A percentile compares a stretch with the other conserved stretches of the same genome.
phyloP scores from a whole-genome alignment of 2,113 vertebrate genomes.

The Notarius lentiginosus region DNA sequence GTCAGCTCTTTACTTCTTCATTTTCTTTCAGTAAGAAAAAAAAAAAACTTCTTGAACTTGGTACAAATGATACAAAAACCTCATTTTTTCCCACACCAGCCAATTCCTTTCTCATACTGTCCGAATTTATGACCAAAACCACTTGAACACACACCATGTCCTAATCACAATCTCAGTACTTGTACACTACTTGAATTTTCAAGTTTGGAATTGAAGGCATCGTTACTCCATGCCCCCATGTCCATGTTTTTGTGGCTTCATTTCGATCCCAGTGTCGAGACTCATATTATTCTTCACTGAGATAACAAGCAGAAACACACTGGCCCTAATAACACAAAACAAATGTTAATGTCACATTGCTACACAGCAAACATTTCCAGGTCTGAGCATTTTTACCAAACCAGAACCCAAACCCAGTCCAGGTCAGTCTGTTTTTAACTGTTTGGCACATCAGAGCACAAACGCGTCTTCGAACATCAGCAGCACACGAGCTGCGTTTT shows the following conservation, averaged over 20 bases:
- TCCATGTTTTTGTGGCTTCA: not conserved
- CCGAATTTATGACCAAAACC: too few species aligned
- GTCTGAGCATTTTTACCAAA: not conserved
- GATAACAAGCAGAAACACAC: not conserved
- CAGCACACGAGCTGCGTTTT: slow-evolving; percentile 68
- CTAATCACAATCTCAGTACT: not conserved
- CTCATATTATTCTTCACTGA: not conserved
- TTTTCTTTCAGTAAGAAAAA: too few species aligned
- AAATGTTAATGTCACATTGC: not conserved
- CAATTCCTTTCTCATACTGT: too few species aligned
- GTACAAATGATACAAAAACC: too few species aligned
- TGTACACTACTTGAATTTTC: not conserved
- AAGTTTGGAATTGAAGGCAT: not conserved
- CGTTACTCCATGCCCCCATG: not conserved
- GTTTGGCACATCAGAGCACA: slow-evolving; percentile 53
- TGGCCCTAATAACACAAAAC: not conserved
- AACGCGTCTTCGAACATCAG: slow-evolving; percentile 72
- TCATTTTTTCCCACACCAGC: too few species aligned
- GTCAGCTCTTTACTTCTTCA: too few species aligned
- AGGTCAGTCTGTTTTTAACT: slow-evolving; percentile 12
- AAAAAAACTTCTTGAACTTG: too few species aligned
- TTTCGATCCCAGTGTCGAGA: not conserved
- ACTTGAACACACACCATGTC: too few species aligned
- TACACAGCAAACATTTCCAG: not conserved
- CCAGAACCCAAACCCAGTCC: not conserved